Conservation (phyloP, 2,888 invertebrate genomes). For the Synergus japonicus region DNA sequence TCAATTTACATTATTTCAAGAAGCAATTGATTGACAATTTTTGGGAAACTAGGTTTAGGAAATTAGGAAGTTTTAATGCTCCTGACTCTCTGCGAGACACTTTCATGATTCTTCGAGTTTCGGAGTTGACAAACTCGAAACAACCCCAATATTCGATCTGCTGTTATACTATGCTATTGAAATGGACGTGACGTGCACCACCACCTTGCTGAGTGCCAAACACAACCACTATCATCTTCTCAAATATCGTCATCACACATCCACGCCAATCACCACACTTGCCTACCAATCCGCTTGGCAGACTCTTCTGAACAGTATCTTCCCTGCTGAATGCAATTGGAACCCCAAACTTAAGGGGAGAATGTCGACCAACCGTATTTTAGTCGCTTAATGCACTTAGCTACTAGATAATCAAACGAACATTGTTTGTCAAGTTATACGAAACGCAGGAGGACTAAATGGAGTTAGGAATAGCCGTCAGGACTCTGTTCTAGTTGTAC, state of each 20-base stretch:
- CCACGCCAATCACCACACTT: conserved; percentile 39
- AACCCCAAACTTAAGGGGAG: conserved; percentile 5
- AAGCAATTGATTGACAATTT: too few relatives aligned
- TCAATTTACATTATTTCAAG: too few relatives aligned
- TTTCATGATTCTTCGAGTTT: conserved; percentile 7
- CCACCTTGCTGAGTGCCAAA: conserved; percentile 34
- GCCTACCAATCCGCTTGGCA: conserved; percentile 37
- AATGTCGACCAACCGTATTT: conserved; percentile 46
- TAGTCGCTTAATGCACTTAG: conserved; percentile 59
- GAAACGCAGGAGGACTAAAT: conserved; percentile 48
- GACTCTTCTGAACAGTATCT: conserved; percentile 42
- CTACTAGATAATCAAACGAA: conserved; percentile 60
- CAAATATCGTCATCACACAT: conserved; percentile 23
- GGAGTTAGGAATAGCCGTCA: conserved; percentile 3
- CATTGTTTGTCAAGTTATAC: conserved; percentile 61
- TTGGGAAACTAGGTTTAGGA: too few relatives aligned
- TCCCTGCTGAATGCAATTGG: conserved; percentile 40
- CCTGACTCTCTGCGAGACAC: not conserved
- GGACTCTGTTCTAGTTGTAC: not conserved
- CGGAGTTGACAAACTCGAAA: conserved; percentile 18
- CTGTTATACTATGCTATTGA: conserved; percentile 47
- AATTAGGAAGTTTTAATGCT: conserved; percentile 8
- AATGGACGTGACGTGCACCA: conserved; percentile 52
- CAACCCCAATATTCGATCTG: conserved; percentile 18
- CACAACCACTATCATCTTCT: conserved; percentile 44